Conservation (phyloP, 2,113 vertebrate genomes). For the Pteropus alecto region DNA sequence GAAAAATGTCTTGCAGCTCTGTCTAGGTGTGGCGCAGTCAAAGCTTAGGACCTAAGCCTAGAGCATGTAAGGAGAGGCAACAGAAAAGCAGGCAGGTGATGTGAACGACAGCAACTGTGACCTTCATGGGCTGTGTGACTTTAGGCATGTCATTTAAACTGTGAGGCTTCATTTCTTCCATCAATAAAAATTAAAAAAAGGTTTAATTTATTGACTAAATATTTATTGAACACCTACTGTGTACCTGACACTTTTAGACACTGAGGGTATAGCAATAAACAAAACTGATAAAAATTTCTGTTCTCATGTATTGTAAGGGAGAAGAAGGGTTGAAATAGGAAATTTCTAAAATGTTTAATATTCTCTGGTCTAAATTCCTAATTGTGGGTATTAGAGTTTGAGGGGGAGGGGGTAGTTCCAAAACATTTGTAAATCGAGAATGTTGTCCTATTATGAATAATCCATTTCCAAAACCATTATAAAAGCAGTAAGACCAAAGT, state of each 20-base stretch:
- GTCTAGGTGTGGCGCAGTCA: neutral
- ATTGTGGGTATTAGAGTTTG: neutral
- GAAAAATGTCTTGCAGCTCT: neutral
- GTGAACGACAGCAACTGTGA: neutral
- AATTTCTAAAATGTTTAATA: neutral
- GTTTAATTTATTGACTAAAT: neutral
- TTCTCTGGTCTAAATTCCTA: neutral
- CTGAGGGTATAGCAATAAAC: neutral
- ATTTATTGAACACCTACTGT: neutral
- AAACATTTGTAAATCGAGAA: neutral
- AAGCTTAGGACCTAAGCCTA: neutral
- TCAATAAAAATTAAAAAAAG: neutral
- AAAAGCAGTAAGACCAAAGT: neutral
- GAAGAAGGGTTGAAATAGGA: neutral
- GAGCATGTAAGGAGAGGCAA: accelerated
- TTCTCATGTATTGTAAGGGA: neutral
- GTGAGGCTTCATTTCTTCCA: neutral
- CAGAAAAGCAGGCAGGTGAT: neutral
- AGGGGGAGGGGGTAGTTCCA: neutral
- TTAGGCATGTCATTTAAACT: neutral
- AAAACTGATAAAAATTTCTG: neutral
- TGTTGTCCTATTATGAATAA: conserved; percentile 51
- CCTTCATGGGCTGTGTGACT: neutral
- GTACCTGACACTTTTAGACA: neutral
- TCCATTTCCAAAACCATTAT: conserved; percentile 11